phyloP scores from a whole-genome alignment of 2,888 invertebrate species.

The Trilocha varians region DNA sequence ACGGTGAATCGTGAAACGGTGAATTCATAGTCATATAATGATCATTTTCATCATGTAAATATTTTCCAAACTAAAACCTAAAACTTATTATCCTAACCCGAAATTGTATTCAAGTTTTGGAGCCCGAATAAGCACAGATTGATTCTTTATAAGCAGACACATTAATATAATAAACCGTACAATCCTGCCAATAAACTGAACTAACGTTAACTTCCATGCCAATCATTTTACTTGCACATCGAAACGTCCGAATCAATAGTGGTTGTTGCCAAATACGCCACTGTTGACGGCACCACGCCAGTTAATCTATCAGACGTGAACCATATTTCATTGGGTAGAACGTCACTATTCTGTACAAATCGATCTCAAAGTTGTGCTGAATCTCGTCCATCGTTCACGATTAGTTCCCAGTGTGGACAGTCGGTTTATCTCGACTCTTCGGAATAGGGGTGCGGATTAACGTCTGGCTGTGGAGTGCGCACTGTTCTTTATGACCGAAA shows the following conservation, averaged over 20 bases:
- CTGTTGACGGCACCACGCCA: slow-evolving; percentile 6
- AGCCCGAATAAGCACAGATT: too few relatives aligned
- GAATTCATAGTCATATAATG: too few relatives aligned
- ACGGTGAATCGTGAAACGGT: too few relatives aligned
- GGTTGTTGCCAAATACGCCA: slow-evolving; percentile 1
- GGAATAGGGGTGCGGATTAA: slow-evolving; percentile 18
- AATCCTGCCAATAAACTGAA: too few relatives aligned
- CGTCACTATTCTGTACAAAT: slow-evolving; percentile 14
- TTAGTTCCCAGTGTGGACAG: slow-evolving; percentile 1
- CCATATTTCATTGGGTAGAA: slow-evolving; percentile 14
- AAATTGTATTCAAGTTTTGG: too few relatives aligned
- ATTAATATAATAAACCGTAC: too few relatives aligned
- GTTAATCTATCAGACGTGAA: slow-evolving; percentile 6
- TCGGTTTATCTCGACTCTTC: slow-evolving; percentile 5
- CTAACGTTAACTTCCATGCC: too few relatives aligned
- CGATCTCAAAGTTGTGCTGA: slow-evolving; percentile 12
- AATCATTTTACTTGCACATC: too few relatives aligned
- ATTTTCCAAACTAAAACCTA: too few relatives aligned
- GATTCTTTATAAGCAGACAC: too few relatives aligned
- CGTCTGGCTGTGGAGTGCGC: slow-evolving; percentile 13
- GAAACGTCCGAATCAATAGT: slow-evolving; percentile 1
- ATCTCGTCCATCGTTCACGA: slow-evolving; percentile 1
- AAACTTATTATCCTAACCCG: too few relatives aligned
- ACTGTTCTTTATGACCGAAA: slow-evolving; percentile 14
- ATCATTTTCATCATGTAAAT: too few relatives aligned